phyloP scores from a whole-genome alignment of 2,113 vertebrate species.

The Danionella cerebrum region DNA sequence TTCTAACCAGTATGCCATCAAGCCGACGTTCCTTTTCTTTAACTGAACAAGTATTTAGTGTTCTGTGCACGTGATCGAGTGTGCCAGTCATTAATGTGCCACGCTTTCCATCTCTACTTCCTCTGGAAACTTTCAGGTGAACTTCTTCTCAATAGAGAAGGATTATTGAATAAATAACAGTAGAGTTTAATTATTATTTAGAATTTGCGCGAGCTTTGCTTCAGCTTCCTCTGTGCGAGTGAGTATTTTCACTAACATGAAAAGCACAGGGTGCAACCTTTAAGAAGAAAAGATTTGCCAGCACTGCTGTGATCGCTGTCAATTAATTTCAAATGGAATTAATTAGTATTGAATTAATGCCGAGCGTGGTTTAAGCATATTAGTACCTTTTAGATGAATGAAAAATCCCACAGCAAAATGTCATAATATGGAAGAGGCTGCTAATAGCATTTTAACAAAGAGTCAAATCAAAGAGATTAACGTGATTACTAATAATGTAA shows the following conservation, averaged over 20 bases:
- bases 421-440: neutral
- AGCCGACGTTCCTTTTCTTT: no score
- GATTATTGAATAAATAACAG: neutral
- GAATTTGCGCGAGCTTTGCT: neutral
- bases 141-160: neutral
- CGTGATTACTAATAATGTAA: neutral
- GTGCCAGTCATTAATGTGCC: no score
- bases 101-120: no score
- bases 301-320: neutral
- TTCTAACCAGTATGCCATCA: no score
- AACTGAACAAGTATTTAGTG: no score
- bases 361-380: neutral
- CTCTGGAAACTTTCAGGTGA: neutral
- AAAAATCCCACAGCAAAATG: neutral
- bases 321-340: slow-evolving; percentile 20
- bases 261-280: neutral
- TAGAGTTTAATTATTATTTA: neutral
- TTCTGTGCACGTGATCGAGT: no score
- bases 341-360: neutral
- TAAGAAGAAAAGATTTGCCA: neutral
- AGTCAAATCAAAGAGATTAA: neutral
- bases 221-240: neutral
- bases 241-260: neutral
- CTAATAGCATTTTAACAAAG: neutral
- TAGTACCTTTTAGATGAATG: neutral